Evolutionary conservation across 2,888 invertebrate species (phyloP).

Genomic region (Amblyteles armatorius): DNA sequence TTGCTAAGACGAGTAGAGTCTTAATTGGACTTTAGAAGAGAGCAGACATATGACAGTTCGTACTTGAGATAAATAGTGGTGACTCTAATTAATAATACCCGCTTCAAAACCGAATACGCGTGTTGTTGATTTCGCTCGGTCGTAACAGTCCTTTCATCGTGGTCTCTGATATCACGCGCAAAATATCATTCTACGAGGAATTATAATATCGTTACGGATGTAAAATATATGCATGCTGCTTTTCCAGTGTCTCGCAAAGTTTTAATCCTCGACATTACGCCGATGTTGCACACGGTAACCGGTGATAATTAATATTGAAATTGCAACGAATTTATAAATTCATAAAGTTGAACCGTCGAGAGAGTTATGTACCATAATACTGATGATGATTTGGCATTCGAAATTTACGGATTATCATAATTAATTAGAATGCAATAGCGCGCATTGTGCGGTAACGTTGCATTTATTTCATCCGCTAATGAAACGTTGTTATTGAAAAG

Average conservation of each 20-base stretch:
- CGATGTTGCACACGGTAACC: conserved; percentile 6
- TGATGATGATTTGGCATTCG: conserved; percentile 8
- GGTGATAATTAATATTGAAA: background rate
- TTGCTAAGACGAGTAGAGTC: too few species aligned
- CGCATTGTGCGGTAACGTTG: background rate
- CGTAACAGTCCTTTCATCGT: background rate
- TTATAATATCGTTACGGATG: background rate
- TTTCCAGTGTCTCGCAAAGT: background rate
- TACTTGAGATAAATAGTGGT: too few species aligned
- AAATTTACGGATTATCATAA: conserved; percentile 38
- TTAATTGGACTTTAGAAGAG: too few species aligned
- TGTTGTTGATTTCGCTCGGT: too few species aligned
- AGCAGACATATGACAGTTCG: too few species aligned
- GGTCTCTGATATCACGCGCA: background rate
- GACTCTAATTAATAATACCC: too few species aligned
- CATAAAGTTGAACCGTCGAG: background rate
- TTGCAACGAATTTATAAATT: background rate
- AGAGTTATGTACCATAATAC: background rate
- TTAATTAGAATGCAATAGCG: background rate
- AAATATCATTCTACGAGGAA: background rate
- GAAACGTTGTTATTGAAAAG: conserved; percentile 8
- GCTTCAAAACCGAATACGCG: too few species aligned
- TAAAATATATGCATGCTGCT: background rate
- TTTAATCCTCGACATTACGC: background rate
- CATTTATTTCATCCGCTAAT: background rate